These are phyloP conservation scores for Pituophis catenifer DNA, from an alignment of 2,113 vertebrate genomes.

Conservation along the genomic window DNA sequence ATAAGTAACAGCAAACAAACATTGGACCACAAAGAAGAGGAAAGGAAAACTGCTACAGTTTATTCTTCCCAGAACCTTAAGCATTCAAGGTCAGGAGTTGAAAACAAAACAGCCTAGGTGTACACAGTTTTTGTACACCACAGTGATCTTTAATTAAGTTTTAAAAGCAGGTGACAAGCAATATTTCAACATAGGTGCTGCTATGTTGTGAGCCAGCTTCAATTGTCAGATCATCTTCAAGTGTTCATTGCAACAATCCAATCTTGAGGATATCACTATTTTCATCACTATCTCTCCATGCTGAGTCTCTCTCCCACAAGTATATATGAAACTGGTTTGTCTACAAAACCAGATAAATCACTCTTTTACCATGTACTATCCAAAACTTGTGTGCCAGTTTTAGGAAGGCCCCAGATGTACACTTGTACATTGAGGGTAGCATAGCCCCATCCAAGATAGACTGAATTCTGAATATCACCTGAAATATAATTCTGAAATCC, in stretches of 20 bases:
- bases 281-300: neutral
- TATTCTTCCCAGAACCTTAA: neutral
- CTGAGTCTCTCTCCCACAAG: neutral
- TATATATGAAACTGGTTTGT: neutral
- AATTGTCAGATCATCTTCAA: neutral
- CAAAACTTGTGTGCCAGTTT: neutral
- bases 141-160: neutral
- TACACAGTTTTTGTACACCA: neutral
- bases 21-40: neutral
- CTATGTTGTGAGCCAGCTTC: neutral
- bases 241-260: neutral
- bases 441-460: neutral
- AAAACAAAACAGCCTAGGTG: neutral
- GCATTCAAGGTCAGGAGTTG: neutral
- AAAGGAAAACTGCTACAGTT: neutral
- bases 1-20: neutral
- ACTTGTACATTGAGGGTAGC: neutral
- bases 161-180: neutral
- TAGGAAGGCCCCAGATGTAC: neutral
- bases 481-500: neutral
- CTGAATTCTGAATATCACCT: neutral
- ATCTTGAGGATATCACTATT: neutral
- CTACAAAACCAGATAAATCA: neutral
- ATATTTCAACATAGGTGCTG: neutral
- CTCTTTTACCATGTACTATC: neutral